Evolutionary conservation across 2,888 invertebrate genomes (phyloP).

Genomic region (Trypoxylon attenuatum): DNA sequence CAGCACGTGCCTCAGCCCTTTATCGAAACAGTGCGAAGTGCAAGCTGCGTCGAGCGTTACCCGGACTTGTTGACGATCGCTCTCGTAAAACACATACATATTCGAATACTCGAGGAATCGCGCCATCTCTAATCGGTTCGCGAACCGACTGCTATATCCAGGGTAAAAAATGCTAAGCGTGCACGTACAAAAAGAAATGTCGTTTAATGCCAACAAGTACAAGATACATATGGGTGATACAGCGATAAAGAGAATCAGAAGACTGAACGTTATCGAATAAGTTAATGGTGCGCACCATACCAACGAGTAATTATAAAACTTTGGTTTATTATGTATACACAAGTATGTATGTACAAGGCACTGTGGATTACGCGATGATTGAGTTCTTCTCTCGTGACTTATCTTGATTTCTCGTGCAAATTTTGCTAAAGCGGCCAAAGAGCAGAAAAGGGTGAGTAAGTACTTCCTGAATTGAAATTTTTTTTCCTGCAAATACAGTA

Average conservation of each 20-base stretch:
- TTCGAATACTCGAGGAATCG: too few relatives aligned
- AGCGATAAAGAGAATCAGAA: conserved; percentile 2
- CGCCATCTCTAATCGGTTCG: too few relatives aligned
- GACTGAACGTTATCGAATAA: conserved; percentile 4
- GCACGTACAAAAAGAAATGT: conserved; percentile 19
- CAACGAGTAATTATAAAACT: conserved; percentile 31
- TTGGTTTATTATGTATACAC: conserved; percentile 23
- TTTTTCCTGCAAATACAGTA: too few relatives aligned
- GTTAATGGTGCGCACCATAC: conserved; percentile 1
- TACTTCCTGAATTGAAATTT: too few relatives aligned
- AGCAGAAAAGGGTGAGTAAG: too few relatives aligned
- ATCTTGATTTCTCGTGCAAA: too few relatives aligned
- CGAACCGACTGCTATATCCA: too few relatives aligned
- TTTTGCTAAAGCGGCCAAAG: too few relatives aligned
- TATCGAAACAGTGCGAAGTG: neutral
- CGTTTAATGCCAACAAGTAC: conserved; percentile 18
- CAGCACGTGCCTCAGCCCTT: conserved; percentile 15
- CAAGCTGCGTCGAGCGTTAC: conserved; percentile 6
- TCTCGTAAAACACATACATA: too few relatives aligned
- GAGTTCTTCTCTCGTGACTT: too few relatives aligned
- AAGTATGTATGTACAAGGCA: neutral
- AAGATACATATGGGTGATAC: conserved; percentile 2
- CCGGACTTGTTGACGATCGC: conserved; percentile 9
- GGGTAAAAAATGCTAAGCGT: too few relatives aligned
- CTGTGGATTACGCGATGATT: too few relatives aligned